Base-by-base conservation (phyloP, 2,797 vertebrate genomes). In the Rhadinocentrus ornatus region DNA sequence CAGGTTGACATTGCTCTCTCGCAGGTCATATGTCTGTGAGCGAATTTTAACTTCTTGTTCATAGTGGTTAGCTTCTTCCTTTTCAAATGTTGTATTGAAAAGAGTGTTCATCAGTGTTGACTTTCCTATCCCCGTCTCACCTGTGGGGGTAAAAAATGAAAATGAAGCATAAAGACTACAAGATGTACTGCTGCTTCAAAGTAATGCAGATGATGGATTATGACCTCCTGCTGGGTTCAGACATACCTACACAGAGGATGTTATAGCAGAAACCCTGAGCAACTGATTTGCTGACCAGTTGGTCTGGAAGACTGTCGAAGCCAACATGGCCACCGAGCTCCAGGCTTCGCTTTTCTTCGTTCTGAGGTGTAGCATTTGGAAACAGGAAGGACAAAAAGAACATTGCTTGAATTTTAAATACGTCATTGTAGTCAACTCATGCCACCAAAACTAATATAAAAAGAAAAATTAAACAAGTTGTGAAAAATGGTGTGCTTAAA, bases 91-190 rank as follows among this genome's bases (percentile, higher is more conserved):
- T 0, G 97, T 99, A 74, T 98, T 98, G 92, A 99, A 99, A 5
- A 99, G 96, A 0, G 97, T 98, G 81, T 98, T 98, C 96, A 99
- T 99, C 44, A 99, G 84, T 0, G 97, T 99, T 13, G 98, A 99
- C 80, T 99, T 99, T 58, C 98, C 98, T 0, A 99, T 98, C 66
- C 98, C 98, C 0, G 98, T 99, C 92, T 99, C 97, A 62, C 98
- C 98, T 99, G 70, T 6, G 16, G 2, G 8, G 13, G 4, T n/a
- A n/a, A n/a, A 20, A 34, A 9, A 15, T 11, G 41, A 26, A 39
- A 6, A 50, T 0, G 4, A 54, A 53, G 20, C 8, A 57, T 6
- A 31, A 50, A 52, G 8, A 55, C 37, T 6, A 16, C 11, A 4
- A 18, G 34, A 62, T 29, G 6, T 20, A 56, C 62, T 53, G 32